Base-by-base conservation (phyloP, 2,797 vertebrate genomes). In the Urophycis tenuis region DNA sequence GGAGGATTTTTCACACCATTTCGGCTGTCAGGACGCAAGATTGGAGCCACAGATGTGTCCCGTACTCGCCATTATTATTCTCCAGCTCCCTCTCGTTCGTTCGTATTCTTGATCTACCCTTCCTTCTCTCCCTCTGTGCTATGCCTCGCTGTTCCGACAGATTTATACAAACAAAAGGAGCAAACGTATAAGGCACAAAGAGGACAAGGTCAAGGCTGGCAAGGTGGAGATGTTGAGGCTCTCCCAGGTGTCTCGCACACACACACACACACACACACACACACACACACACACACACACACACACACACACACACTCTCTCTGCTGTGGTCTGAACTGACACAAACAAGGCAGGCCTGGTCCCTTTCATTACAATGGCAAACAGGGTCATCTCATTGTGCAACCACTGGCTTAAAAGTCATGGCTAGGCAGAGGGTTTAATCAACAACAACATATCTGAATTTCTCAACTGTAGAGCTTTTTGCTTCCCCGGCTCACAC, bases 1-100 rank as follows among this genome's bases (percentile, higher is more conserved):
- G 84, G 82, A 84, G 83, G 84, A 86, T 88, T 86, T 82, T 87
- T 87, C 83, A 80, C 85, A 83, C 88, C 80, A 85, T 89, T 87
- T 81, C 77, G 74, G 77, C 84, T 89, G 89, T 89, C 88, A 87
- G 34, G 4, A 82, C 0, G 79, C 81, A 88, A 89, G 87, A 89
- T 85, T 88, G 87, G 81, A 84, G 83, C 78, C 73, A 75, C 82
- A 87, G 82, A 86, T 82, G 82, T 83, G 87, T 85, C 83, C 84
- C 86, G 77, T 77, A 35, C 67, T 73, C 30, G 32, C 60, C n/a
- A 53, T 33, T 2, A n/a, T 41, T 60, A 17, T 34, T 53, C 75
- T 64, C 73, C 3, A 22, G 77, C 53, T 69, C 31, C 29, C 53
- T 60, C 53, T 60, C 60, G 1, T 17, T 60, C 53, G 6, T 17